Percentiles rank a stretch among this genome's conserved stretches.
These are phyloP conservation scores for Pseudorhiza aurosa DNA, from an alignment of 30 jellyfish, hydroid and myxozoan genomes.

Conservation along the genomic window DNA sequence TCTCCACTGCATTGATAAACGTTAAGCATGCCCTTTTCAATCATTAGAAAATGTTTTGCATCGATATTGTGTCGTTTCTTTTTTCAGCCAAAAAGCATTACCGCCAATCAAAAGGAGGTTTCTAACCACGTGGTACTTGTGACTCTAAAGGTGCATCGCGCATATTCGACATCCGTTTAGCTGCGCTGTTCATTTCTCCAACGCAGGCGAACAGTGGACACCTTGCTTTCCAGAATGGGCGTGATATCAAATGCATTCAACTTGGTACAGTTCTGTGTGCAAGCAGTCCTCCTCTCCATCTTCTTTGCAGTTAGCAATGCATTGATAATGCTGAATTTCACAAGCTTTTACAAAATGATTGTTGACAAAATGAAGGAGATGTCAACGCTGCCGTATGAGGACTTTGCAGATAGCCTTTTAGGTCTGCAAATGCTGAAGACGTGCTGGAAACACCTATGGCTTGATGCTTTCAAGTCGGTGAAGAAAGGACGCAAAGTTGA, in stretches of 20 bases:
- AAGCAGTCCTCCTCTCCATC: not conserved
- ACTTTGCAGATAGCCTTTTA: conserved; percentile 40
- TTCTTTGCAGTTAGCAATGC: not conserved
- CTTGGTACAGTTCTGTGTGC: not conserved
- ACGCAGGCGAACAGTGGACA: not conserved
- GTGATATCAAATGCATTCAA: not conserved
- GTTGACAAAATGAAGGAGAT: not conserved
- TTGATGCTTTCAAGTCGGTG: conserved; percentile 12
- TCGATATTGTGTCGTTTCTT: too few relatives aligned
- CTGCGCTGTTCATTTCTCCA: not conserved
- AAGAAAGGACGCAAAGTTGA: conserved; percentile 19
- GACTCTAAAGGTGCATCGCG: too few relatives aligned
- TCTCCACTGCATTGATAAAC: too few relatives aligned
- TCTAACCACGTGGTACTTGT: too few relatives aligned
- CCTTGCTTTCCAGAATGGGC: not conserved
- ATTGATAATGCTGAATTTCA: not conserved
- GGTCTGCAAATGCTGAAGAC: conserved; percentile 61
- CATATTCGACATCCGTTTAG: too few relatives aligned
- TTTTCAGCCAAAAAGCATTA: too few relatives aligned
- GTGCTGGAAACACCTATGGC: conserved; percentile 23
- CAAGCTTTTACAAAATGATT: not conserved
- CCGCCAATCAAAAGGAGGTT: too few relatives aligned
- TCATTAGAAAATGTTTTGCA: too few relatives aligned
- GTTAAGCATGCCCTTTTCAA: too few relatives aligned
- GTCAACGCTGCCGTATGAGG: conserved; percentile 18